Evolutionary conservation across 2,113 vertebrate species (phyloP).

Genomic region (Eubucco bourcierii): DNA sequence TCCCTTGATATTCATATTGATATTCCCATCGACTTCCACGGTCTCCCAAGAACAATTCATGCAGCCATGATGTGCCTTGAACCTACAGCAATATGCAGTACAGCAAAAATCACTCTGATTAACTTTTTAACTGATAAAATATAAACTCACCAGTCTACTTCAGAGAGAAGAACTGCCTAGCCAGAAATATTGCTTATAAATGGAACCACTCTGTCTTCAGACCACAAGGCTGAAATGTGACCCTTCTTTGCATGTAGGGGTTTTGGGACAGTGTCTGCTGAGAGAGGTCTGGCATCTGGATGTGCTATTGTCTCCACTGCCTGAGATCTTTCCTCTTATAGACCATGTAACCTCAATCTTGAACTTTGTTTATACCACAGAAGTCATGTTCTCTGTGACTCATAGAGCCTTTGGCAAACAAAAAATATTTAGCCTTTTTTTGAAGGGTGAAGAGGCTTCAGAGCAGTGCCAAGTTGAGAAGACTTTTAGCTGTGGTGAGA

Average conservation of each 20-base stretch:
- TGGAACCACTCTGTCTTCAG: not conserved
- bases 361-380: slow-evolving; percentile 46
- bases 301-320: slow-evolving; percentile 22
- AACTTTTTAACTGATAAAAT: not conserved
- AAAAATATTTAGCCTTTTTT: slow-evolving; percentile 17
- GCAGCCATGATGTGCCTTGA: not conserved
- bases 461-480: not conserved
- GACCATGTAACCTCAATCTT: slow-evolving; percentile 32
- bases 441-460: not conserved
- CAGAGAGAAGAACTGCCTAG: not conserved
- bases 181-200: not conserved
- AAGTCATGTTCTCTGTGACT: slow-evolving; percentile 43
- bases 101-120: not conserved
- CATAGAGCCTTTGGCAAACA: slow-evolving; percentile 27
- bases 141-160: not conserved
- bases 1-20: not conserved
- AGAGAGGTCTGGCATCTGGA: slow-evolving; percentile 43
- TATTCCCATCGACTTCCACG: not conserved
- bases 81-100: not conserved
- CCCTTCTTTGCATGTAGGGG: not conserved
- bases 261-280: not conserved
- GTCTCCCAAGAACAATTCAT: not conserved
- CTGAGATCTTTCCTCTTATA: slow-evolving; percentile 55
- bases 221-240: not conserved
- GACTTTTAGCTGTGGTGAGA: not conserved